Percentiles rank a stretch among this genome's conserved stretches.
phyloP scores from a whole-genome alignment of 2,797 vertebrate species.

The Danio tinwini region DNA sequence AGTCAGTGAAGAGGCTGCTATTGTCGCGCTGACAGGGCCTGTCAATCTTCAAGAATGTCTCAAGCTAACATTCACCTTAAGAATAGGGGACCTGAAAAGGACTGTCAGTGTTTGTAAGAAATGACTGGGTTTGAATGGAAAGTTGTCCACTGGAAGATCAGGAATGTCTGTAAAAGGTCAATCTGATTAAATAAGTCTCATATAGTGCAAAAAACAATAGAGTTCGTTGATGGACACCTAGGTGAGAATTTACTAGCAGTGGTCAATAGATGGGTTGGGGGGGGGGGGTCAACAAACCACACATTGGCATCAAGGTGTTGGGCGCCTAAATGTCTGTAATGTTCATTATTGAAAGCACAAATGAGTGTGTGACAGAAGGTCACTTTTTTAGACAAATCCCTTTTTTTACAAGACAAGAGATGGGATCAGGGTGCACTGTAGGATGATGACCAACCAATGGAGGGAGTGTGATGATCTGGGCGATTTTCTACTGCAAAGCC shows the following conservation, averaged over 20 bases:
- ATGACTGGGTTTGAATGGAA: background rate
- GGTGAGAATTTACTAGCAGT: background rate
- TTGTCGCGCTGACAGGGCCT: background rate
- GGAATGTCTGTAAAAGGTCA: constrained; percentile 34
- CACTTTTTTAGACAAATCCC: no score
- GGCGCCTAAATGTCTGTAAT: no score
- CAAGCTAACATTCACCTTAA: background rate
- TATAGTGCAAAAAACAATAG: background rate
- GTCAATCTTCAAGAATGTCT: constrained; percentile 14
- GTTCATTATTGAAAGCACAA: no score
- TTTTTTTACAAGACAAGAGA: no score
- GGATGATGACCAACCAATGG: no score
- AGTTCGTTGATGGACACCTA: background rate
- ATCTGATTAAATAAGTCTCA: constrained; percentile 7
- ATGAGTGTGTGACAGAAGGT: no score
- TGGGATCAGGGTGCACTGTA: no score
- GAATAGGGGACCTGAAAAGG: constrained; percentile 26
- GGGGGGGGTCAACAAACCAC: background rate
- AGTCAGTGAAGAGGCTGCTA: background rate
- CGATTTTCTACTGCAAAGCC: no score
- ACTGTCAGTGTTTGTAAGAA: background rate
- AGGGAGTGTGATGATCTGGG: no score
- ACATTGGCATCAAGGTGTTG: background rate
- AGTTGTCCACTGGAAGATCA: constrained; percentile 8
- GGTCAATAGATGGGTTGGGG: background rate